phyloP scores from a whole-genome alignment of 2,797 vertebrate species.

The Gadopsis bispinosus region DNA sequence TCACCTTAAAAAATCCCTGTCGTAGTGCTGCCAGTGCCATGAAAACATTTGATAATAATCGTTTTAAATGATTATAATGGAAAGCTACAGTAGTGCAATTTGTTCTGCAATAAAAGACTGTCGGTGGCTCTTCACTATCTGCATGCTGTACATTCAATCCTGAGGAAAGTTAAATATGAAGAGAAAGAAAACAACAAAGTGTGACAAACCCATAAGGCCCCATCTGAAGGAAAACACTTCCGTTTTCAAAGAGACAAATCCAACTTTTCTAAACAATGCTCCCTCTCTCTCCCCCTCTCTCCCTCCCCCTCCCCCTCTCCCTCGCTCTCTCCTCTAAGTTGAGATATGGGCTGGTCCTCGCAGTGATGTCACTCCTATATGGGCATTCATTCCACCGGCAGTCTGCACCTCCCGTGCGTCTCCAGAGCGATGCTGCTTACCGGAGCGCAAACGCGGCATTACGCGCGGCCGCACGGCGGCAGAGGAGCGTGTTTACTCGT shows the following conservation, averaged over 20 bases:
- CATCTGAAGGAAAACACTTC: constrained; percentile 14
- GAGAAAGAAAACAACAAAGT: constrained; percentile 1
- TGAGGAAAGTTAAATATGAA: constrained; percentile 16
- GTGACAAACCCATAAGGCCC: constrained; percentile 2
- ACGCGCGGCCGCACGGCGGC: constrained; percentile 57
- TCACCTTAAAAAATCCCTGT: background rate
- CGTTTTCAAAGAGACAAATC: constrained; percentile 31
- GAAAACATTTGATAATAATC: background rate
- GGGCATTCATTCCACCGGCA: constrained; percentile 58
- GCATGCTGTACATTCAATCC: background rate
- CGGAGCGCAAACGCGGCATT: constrained; percentile 51
- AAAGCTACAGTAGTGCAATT: background rate
- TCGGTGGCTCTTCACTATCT: background rate
- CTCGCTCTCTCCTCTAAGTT: constrained; percentile 52
- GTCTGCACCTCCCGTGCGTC: constrained; percentile 30
- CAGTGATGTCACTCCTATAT: constrained; percentile 74
- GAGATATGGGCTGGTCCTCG: constrained; percentile 67
- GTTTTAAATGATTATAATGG: background rate
- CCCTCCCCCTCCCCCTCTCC: constrained; percentile 11
- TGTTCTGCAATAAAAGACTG: background rate
- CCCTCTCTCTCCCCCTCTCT: background rate
- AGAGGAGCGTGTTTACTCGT: background rate
- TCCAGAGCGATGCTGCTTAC: constrained; percentile 47
- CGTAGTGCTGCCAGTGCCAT: background rate
- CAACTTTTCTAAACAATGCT: background rate